phyloP scores from a whole-genome alignment of 1,140 invertebrate genomes.

The Drosophila pachea region DNA sequence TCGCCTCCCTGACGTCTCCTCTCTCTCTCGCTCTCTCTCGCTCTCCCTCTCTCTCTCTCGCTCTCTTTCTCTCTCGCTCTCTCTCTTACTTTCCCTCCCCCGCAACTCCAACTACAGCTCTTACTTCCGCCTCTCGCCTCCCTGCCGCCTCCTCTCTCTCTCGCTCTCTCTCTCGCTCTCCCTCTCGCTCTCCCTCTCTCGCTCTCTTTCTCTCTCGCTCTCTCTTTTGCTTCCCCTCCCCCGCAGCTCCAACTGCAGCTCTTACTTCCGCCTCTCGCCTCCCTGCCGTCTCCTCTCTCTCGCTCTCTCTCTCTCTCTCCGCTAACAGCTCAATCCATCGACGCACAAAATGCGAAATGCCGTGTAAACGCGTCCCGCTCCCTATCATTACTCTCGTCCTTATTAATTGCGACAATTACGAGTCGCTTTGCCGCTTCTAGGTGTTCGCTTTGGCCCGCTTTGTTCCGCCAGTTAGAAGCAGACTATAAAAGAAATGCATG shows the following conservation, averaged over 20 bases:
- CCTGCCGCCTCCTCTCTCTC: background rate
- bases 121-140: background rate
- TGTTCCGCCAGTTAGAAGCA: conserved; percentile 6
- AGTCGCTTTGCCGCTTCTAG: conserved; percentile 36
- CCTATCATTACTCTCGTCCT: conserved; percentile 28
- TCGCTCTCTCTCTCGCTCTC: background rate
- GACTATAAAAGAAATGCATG: conserved; percentile 22
- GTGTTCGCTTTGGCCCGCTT: conserved; percentile 15
- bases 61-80: background rate
- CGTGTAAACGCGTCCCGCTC: background rate
- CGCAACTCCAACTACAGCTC: background rate
- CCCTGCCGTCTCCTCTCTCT: background rate
- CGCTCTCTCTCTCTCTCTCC: background rate
- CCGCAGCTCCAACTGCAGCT: background rate
- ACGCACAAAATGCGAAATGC: conserved; percentile 6
- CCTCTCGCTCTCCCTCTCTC: too few relatives aligned
- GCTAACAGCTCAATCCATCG: too few relatives aligned
- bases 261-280: background rate
- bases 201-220: background rate
- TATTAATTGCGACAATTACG: conserved; percentile 47
- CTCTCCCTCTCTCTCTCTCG: background rate
- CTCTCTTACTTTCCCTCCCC: background rate
- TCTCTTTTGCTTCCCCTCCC: too few relatives aligned
- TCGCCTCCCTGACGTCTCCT: too few relatives aligned
- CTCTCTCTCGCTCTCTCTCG: background rate